These are phyloP conservation scores for Thecophora atra DNA, from an alignment of 2,888 invertebrate species.

Conservation along the genomic window DNA sequence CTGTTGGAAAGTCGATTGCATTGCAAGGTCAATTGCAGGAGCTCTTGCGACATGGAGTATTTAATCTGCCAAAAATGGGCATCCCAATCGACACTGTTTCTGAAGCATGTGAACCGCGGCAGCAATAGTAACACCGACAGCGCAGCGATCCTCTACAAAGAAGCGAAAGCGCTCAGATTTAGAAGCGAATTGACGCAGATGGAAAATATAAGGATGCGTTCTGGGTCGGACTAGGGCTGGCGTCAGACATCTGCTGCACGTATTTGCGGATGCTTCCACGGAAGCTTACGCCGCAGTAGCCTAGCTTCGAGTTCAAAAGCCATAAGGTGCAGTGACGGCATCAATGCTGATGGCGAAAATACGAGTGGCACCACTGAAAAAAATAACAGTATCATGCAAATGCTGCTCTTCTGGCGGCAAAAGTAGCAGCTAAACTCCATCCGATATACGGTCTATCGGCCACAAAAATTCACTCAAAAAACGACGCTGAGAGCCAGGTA, in stretches of 20 bases:
- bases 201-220: constrained; percentile 1
- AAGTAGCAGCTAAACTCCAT: constrained; percentile 23
- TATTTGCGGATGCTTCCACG: constrained; percentile 34
- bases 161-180: constrained; percentile 3
- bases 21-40: too few relatives aligned
- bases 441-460: constrained; percentile 33
- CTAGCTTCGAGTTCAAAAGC: constrained; percentile 32
- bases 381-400: constrained; percentile 37
- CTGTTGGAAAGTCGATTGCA: too few relatives aligned
- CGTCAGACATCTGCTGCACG: constrained; percentile 22
- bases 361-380: constrained; percentile 37
- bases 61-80: too few relatives aligned
- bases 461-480: constrained; percentile 37
- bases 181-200: constrained; percentile 16
- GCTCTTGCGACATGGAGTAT: too few relatives aligned
- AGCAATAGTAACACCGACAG: too few relatives aligned
- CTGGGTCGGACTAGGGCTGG: constrained; percentile 9
- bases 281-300: constrained; percentile 38
- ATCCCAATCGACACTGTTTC: too few relatives aligned
- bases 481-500: constrained; percentile 25
- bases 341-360: constrained; percentile 39
- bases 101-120: too few relatives aligned
- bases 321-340: constrained; percentile 25
- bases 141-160: too few relatives aligned
- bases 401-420: constrained; percentile 37